Conservation (phyloP, 2,797 vertebrate genomes). For the Trachops cirrhosus region DNA sequence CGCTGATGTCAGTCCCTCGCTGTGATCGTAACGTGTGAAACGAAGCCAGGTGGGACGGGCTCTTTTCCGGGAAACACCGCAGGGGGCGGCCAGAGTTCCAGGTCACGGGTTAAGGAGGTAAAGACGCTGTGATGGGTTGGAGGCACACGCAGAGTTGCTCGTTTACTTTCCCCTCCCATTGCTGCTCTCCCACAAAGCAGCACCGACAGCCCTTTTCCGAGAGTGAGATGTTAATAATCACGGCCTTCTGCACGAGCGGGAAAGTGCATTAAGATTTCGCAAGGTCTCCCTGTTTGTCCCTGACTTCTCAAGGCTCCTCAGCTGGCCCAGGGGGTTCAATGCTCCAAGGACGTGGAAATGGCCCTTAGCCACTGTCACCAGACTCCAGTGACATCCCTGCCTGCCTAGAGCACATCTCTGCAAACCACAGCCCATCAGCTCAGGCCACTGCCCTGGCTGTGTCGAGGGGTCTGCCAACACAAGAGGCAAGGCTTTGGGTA, state of each 20-base stretch:
- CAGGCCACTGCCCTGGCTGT: not conserved
- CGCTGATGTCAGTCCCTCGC: not conserved
- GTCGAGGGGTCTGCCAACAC: conserved; percentile 23
- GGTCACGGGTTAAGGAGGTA: conserved; percentile 45
- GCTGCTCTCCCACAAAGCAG: conserved; percentile 59
- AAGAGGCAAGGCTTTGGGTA: not conserved
- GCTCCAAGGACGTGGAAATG: conserved; percentile 30
- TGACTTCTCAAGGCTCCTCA: conserved; percentile 58
- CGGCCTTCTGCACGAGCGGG: conserved; percentile 51
- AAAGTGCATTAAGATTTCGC: conserved; percentile 67
- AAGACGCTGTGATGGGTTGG: conserved; percentile 62
- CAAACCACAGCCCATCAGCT: not conserved
- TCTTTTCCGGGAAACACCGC: conserved; percentile 22
- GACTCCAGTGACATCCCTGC: not conserved
- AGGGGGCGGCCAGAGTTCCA: not conserved
- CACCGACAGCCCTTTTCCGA: not conserved
- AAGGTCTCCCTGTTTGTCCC: conserved; percentile 64
- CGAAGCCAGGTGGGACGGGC: not conserved
- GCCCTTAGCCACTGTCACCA: not conserved
- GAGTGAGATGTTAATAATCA: conserved; percentile 56
- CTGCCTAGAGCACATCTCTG: not conserved
- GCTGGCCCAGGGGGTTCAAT: conserved; percentile 53
- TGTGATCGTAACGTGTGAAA: conserved; percentile 18
- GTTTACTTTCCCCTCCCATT: conserved; percentile 76
- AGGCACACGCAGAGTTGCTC: conserved; percentile 34